phyloP scores from a whole-genome alignment of 1,140 invertebrate genomes.

The Pinna nobilis region DNA sequence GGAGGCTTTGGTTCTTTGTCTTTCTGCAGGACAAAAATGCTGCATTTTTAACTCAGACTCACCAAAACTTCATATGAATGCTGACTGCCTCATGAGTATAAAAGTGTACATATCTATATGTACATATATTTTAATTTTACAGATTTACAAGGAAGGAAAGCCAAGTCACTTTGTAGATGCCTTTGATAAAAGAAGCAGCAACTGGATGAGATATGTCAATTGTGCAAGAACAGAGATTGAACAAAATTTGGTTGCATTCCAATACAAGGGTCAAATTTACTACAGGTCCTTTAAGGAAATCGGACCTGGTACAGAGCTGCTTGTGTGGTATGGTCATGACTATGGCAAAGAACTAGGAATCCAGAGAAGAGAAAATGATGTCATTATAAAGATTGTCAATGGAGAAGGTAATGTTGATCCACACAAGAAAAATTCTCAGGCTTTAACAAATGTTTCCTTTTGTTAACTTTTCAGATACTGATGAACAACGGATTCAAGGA shows the following conservation, averaged over 20 bases:
- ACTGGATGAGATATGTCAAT: slow-evolving; percentile 81
- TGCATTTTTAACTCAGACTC: not conserved
- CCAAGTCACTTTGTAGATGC: slow-evolving; percentile 75
- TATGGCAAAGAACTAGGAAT: slow-evolving; percentile 44
- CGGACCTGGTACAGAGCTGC: slow-evolving; percentile 74
- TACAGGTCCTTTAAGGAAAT: slow-evolving; percentile 70
- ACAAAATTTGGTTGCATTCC: slow-evolving; percentile 79
- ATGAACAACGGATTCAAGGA: not conserved
- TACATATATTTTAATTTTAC: slow-evolving; percentile 6
- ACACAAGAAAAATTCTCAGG: not conserved
- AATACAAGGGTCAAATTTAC: slow-evolving; percentile 78
- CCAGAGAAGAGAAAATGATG: slow-evolving; percentile 7
- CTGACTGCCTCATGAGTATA: not conserved
- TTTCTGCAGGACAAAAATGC: not conserved
- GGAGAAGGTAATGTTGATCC: slow-evolving; percentile 35
- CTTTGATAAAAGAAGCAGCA: slow-evolving; percentile 69
- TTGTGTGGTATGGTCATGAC: slow-evolving; percentile 75
- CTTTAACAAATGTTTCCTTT: not conserved
- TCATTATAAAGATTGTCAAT: slow-evolving; percentile 33
- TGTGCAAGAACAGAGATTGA: slow-evolving; percentile 76
- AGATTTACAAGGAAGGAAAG: slow-evolving; percentile 57
- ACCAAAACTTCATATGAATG: not conserved
- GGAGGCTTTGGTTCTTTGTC: no score
- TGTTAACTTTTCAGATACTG: not conserved
- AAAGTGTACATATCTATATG: not conserved